Base-by-base conservation (phyloP, 1,140 invertebrate genomes). In the Probaryconus sp. region DNA sequence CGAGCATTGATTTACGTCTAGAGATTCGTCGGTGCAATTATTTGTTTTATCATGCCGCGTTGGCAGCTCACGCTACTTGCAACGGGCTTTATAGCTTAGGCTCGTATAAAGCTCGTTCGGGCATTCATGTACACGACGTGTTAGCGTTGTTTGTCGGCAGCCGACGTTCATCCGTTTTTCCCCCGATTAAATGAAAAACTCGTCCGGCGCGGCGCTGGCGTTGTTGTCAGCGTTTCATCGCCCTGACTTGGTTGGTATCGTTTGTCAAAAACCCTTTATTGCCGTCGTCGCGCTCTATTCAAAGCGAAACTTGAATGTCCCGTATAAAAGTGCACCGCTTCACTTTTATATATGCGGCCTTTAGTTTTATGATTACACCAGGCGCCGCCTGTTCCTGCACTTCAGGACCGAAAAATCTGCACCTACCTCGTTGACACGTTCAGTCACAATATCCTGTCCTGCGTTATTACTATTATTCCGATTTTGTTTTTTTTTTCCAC, bases 211-310 rank as follows among this genome's bases (percentile, higher is more conserved):
- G 10, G 26, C 26, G n/a, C 7, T 24, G 50, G 50, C 43, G 48
- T 56, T 43, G n/a, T 28, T 76, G 72, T 76, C 72, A 73, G 38
- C 20, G 24, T 53, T 45, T 64, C 60, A 67, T 70, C 43, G 51
- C 26, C 64, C 76, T 47, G 48, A 64, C 50, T 26, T 51, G 43
- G 63, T n/a, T n/a, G n/a, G n/a, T n/a, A 64, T 67, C 73, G 77
- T 78, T 78, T 72, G 69, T 78, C 77, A 78, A 78, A n/a, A 78
- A 76, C 60, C 67, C 60, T 74, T 79, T 79, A 79, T 79, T 79
- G 77, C 73, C 60, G 61, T 76, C 73, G 69, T 76, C 56, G 69
- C 65, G 56, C 53, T 76, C 60, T 78, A 78, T 78, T 78, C 73
- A 78, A 78, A 78, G 69, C 73, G 61, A 33, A 75, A 75, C 67